These are phyloP conservation scores for Ammodramus savannarum DNA, from an alignment of 2,113 vertebrate species.

Conservation along the genomic window DNA sequence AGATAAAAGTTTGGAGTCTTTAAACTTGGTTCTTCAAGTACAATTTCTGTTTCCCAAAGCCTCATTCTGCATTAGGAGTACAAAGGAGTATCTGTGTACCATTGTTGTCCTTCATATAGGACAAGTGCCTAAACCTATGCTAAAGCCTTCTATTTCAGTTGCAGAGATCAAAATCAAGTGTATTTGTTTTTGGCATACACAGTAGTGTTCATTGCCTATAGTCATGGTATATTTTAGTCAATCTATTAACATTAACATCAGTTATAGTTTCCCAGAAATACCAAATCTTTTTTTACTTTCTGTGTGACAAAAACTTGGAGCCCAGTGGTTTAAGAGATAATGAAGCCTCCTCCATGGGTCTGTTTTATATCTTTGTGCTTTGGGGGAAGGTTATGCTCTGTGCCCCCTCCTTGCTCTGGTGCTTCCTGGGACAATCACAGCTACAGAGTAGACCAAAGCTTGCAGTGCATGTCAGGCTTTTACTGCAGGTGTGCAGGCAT, in stretches of 20 bases:
- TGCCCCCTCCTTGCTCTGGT: background rate
- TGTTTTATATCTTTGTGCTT: background rate
- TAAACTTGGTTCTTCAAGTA: background rate
- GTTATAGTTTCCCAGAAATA: background rate
- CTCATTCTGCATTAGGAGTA: background rate
- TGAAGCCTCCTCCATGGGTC: background rate
- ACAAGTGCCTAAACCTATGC: background rate
- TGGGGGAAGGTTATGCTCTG: background rate
- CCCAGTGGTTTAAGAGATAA: background rate
- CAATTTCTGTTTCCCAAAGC: background rate
- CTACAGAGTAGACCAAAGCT: background rate
- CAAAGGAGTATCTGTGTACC: background rate
- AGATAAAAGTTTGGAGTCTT: background rate
- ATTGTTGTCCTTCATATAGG: background rate
- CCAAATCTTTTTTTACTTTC: background rate
- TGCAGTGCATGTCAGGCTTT: background rate
- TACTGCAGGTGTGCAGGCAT: background rate
- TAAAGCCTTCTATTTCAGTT: background rate
- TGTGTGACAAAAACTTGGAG: background rate
- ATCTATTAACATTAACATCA: background rate
- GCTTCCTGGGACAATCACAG: background rate
- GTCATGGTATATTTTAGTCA: background rate
- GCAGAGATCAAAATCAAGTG: background rate
- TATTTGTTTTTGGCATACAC: background rate
- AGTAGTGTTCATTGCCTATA: background rate